A percentile compares a stretch with the other conserved stretches of the same genome.
phyloP scores from a whole-genome alignment of 1,140 invertebrate genomes.

The Manduca sexta region DNA sequence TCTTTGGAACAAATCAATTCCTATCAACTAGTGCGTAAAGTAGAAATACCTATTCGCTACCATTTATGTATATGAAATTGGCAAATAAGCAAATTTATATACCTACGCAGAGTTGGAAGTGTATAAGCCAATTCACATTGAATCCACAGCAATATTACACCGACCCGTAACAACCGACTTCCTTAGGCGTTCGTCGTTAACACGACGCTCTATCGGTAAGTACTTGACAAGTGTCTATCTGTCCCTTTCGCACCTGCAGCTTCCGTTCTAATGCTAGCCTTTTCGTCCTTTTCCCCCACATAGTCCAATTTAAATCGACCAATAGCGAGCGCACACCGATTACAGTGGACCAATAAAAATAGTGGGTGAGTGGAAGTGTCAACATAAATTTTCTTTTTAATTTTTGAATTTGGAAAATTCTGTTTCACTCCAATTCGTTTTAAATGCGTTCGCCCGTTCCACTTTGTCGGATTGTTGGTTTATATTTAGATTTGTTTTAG shows the following conservation, averaged over 20 bases:
- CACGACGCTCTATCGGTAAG: slow-evolving; percentile 57
- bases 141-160: slow-evolving; percentile 22
- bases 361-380: slow-evolving; percentile 59
- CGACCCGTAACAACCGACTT: slow-evolving; percentile 41
- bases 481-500: no score
- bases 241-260: slow-evolving; percentile 37
- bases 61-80: no score
- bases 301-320: slow-evolving; percentile 60
- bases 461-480: no score
- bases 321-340: slow-evolving; percentile 40
- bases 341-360: slow-evolving; percentile 64
- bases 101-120: no score
- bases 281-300: slow-evolving; percentile 50
- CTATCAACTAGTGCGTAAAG: no score
- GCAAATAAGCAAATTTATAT: no score
- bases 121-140: slow-evolving; percentile 26
- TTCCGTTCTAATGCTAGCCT: slow-evolving; percentile 19
- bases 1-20: no score
- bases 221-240: slow-evolving; percentile 64
- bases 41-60: no score
- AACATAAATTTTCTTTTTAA: slow-evolving; percentile 62
- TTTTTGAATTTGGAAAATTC: slow-evolving; percentile 15
- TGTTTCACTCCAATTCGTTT: background rate
- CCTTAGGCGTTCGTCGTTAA: slow-evolving; percentile 50
- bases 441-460: no score